Conservation (phyloP, 2,113 vertebrate species). For the Bettongia penicillata region DNA sequence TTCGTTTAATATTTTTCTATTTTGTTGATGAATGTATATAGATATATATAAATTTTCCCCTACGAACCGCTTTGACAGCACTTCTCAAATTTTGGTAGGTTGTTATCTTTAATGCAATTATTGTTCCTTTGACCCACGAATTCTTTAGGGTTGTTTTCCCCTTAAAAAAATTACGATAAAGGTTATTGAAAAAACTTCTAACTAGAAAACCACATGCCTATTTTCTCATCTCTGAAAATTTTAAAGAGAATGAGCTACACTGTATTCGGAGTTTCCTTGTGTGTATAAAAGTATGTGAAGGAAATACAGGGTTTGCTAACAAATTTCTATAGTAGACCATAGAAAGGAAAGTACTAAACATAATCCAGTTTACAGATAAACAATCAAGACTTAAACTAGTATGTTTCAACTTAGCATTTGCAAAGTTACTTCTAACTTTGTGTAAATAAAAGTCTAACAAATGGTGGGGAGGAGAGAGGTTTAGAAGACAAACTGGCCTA, state of each 20-base stretch:
- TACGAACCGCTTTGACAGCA: too few species aligned
- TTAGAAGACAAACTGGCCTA: too few species aligned
- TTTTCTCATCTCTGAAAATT: not conserved
- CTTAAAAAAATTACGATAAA: not conserved
- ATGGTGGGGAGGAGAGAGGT: too few species aligned
- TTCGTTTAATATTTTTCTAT: too few species aligned
- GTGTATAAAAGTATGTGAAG: not conserved
- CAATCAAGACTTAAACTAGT: accelerated
- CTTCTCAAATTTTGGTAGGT: too few species aligned
- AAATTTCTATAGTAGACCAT: not conserved
- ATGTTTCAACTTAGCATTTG: not conserved
- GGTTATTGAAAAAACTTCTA: not conserved
- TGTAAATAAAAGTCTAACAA: not conserved
- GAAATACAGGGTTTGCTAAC: not conserved
- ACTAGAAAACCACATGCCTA: not conserved
- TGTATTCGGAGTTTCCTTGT: not conserved
- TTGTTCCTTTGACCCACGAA: too few species aligned
- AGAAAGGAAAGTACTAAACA: not conserved
- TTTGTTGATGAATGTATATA: too few species aligned
- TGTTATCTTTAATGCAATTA: too few species aligned
- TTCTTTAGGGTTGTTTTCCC: too few species aligned
- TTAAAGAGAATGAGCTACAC: not conserved
- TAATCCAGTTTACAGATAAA: not conserved
- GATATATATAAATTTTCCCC: too few species aligned
- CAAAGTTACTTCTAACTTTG: not conserved